Evolutionary conservation across 2,797 vertebrate genomes (phyloP).

Genomic region (Gorsachius magnificus): DNA sequence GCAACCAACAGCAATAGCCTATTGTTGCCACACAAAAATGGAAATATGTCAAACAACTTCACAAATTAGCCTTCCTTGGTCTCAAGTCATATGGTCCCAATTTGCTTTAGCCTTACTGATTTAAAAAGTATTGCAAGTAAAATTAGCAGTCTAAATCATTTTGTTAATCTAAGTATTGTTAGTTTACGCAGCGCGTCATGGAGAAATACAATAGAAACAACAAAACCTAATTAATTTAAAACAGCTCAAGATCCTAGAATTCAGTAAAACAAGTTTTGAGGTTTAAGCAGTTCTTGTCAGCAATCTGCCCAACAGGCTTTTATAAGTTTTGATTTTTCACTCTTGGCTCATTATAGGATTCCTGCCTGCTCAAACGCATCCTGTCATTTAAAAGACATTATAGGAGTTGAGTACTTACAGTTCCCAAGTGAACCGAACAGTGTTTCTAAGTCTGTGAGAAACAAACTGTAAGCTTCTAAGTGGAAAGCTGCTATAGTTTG

Average conservation of each 20-base stretch:
- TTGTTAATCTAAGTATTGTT: slow-evolving; percentile 9
- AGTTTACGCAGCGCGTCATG: neutral
- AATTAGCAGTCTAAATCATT: slow-evolving; percentile 22
- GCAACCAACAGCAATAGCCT: neutral
- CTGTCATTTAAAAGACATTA: neutral
- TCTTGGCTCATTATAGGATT: neutral
- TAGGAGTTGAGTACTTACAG: neutral
- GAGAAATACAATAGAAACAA: slow-evolving; percentile 25
- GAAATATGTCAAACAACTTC: neutral
- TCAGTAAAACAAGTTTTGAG: neutral
- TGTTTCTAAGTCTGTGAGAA: neutral
- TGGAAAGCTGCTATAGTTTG: neutral
- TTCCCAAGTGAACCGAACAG: neutral
- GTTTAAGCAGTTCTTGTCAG: neutral
- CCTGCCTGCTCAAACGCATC: neutral
- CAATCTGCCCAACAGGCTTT: neutral
- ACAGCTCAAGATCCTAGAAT: neutral
- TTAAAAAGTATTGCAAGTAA: slow-evolving; percentile 33
- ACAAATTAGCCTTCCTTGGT: neutral
- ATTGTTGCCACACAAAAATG: neutral
- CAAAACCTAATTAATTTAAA: slow-evolving; percentile 10
- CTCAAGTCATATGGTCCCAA: neutral
- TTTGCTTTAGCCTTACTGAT: neutral
- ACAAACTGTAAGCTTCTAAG: neutral
- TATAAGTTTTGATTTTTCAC: neutral